Evolutionary conservation across 2,113 vertebrate genomes (phyloP).

Genomic region (Agapornis roseicollis): DNA sequence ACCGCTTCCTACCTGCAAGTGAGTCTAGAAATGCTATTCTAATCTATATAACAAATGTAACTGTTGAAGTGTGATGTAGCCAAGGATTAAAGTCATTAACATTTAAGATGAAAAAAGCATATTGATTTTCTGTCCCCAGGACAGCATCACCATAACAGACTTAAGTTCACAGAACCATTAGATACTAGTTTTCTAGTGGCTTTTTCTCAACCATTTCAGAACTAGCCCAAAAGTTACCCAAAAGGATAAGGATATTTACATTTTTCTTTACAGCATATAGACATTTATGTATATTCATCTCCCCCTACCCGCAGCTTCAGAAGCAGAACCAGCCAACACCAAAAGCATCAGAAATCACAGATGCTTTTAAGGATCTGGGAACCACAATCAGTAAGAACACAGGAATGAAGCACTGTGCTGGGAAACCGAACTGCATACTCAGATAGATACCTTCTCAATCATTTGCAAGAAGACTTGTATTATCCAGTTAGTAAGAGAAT

Average conservation of each 20-base stretch:
- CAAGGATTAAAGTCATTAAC: neutral
- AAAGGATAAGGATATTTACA: neutral
- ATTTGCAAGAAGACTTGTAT: neutral
- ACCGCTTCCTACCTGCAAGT: neutral
- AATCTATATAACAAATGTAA: neutral
- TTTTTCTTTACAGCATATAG: neutral
- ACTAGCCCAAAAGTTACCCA: neutral
- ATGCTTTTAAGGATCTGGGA: neutral
- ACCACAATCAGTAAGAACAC: neutral
- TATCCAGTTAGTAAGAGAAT: neutral
- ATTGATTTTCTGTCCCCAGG: neutral
- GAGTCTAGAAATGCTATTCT: neutral
- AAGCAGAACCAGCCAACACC: neutral
- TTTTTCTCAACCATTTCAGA: neutral
- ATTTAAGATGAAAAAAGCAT: neutral
- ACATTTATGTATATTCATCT: neutral
- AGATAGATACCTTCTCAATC: neutral
- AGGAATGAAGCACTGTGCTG: neutral
- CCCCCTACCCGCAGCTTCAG: neutral
- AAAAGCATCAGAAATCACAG: neutral
- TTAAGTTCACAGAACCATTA: neutral
- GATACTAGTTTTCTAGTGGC: neutral
- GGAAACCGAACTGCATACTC: neutral
- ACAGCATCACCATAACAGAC: neutral
- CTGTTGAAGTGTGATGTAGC: neutral